phyloP scores from a whole-genome alignment of 2,888 invertebrate species.

The Muscina levida region DNA sequence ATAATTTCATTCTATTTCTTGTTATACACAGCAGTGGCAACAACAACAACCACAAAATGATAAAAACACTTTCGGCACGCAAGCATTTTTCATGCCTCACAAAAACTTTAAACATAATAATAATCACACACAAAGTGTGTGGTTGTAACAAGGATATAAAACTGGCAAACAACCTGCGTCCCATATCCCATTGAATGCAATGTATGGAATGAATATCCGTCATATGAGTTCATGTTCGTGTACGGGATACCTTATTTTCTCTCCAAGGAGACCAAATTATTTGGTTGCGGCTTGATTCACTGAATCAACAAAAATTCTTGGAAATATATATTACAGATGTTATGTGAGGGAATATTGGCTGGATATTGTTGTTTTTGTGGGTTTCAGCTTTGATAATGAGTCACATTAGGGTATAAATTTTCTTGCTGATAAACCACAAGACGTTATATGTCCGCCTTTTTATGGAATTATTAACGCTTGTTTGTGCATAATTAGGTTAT shows the following conservation, averaged over 20 bases:
- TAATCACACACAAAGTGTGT: conserved; percentile 27
- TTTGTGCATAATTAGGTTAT: conserved; percentile 44
- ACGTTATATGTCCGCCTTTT: not conserved
- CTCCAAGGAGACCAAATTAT: conserved; percentile 4
- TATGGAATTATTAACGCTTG: conserved; percentile 38
- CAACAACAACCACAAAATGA: conserved; percentile 35
- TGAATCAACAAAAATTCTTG: conserved; percentile 4
- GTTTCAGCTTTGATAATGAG: conserved; percentile 21
- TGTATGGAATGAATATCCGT: not conserved
- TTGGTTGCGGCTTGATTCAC: not conserved
- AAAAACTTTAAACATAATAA: conserved; percentile 22
- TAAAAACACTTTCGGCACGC: conserved; percentile 57
- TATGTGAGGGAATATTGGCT: conserved; percentile 2
- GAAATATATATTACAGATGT: conserved; percentile 40
- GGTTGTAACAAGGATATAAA: conserved; percentile 33
- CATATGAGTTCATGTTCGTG: not conserved
- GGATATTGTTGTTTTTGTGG: not conserved
- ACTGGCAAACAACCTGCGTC: too few species aligned
- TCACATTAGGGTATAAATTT: conserved; percentile 1
- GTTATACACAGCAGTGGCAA: too few species aligned
- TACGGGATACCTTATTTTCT: conserved; percentile 5
- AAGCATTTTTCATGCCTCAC: conserved; percentile 41
- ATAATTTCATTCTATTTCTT: conserved; percentile 25
- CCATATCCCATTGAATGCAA: not conserved
- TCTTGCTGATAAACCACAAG: conserved; percentile 21